Evolutionary conservation across 1,140 invertebrate genomes (phyloP).

Genomic region (Mizuhopecten yessoensis): DNA sequence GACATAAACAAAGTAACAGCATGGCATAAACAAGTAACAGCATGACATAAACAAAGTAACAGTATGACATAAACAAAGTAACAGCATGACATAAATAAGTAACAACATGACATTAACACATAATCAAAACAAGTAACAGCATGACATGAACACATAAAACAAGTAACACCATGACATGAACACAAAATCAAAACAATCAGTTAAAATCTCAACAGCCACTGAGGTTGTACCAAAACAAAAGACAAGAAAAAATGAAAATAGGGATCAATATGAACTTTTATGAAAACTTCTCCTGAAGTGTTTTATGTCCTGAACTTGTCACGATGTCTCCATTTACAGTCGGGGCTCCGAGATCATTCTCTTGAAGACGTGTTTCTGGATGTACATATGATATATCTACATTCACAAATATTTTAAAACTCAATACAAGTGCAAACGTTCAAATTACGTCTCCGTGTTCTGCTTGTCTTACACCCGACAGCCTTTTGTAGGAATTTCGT

Average conservation of each 20-base stretch:
- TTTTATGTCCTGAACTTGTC: not conserved
- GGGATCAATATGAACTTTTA: not conserved
- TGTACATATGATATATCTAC: not conserved
- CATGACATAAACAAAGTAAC: no score
- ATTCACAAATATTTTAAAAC: not conserved
- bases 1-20: no score
- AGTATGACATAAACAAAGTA: no score
- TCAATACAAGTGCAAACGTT: not conserved
- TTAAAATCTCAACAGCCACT: no score
- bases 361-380: not conserved
- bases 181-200: no score
- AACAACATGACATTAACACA: no score
- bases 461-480: not conserved
- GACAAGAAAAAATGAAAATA: not conserved
- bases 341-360: not conserved
- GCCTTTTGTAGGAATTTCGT: not conserved
- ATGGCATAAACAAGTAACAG: no score
- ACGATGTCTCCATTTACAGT: not conserved
- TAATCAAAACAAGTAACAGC: no score
- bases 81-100: no score
- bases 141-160: no score
- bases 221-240: no score
- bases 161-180: no score
- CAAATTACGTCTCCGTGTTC: not conserved
- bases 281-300: not conserved